A percentile compares a stretch with the other conserved stretches of the same genome.
These are phyloP conservation scores for Dicycla oo DNA, from an alignment of 2,888 invertebrate species.

Conservation along the genomic window DNA sequence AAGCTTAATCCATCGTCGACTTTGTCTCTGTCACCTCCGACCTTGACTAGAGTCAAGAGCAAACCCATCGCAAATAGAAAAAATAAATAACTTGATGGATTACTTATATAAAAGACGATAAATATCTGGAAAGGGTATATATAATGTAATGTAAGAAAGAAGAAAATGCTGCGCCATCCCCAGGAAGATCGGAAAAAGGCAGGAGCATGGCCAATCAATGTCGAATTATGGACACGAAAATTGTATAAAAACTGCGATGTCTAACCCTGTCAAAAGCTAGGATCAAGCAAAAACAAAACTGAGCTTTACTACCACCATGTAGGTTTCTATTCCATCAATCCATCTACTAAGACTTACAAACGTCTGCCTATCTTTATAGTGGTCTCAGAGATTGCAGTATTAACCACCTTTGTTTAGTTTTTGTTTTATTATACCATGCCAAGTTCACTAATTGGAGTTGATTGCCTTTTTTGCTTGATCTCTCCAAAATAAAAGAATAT, in stretches of 20 bases:
- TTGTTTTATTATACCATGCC: not conserved
- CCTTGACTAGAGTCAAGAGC: no score
- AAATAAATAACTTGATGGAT: no score
- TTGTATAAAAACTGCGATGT: not conserved
- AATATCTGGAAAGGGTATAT: not conserved
- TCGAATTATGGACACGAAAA: not conserved
- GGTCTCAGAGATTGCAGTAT: conserved; percentile 8
- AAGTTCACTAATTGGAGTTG: conserved; percentile 1
- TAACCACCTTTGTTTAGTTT: not conserved
- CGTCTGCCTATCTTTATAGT: not conserved
- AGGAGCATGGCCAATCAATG: not conserved
- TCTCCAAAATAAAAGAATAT: conserved; percentile 11
- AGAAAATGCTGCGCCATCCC: not conserved
- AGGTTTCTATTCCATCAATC: not conserved
- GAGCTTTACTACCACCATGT: not conserved
- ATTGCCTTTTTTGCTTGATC: conserved; percentile 20
- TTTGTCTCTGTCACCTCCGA: no score
- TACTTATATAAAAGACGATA: not conserved
- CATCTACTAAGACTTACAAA: conserved; percentile 12
- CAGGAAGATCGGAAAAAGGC: not conserved
- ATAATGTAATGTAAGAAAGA: not conserved
- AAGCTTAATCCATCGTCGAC: no score
- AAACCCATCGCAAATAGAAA: no score
- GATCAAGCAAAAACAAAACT: not conserved
- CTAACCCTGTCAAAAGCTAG: not conserved